Base-by-base conservation (phyloP, 2,113 vertebrate species). In the Orthonyx spaldingii region DNA sequence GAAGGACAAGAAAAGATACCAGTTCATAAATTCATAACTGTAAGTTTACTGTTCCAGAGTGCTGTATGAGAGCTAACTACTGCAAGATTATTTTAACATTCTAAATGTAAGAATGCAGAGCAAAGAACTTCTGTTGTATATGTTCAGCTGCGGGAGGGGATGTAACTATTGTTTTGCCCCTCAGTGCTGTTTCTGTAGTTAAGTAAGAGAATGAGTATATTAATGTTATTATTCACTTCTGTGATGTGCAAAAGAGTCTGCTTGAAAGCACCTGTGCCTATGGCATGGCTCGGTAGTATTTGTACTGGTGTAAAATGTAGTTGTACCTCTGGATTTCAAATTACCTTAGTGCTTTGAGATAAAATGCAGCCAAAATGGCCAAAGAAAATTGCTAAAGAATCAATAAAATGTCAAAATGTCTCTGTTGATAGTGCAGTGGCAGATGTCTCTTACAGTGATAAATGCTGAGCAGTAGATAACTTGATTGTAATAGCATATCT, bases 1-100 rank as follows among this genome's bases (percentile, higher is more conserved):
- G 99, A 99, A 98, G 99, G 99, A 85, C 99, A 99, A 97, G 99
- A 99, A 93, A 99, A 99, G 97, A 99, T 99, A 98, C 99, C 99
- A 8, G 99, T 99, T 30, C 99, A 99, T 97, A 99, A 99, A 78
- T 99, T 99, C 97, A 99, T 99, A 97, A 99, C 99, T 89, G 99
- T 99, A 98, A 99, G 98, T 98, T 93, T 60, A 16, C 56, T 78
- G 6, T 77, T 94, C 11, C 27, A 33, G 26, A 55, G 22, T n/a
- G 14, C 35, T 68, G 6, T 68, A 37, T 81, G 46, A 64, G 71
- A 60, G 8, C 24, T 56, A 71, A 52, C 19, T 64, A 10, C 27
- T 76, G 3, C 27, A 26, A 10, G 7, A 7, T 16, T 63, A 60
- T 72, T 87, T 81, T 52, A 78, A 32, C 30, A 6, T 37, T 84